Percentiles rank a stretch among this genome's conserved stretches.
phyloP scores from a whole-genome alignment of 2,797 vertebrate genomes.

The Tapera naevia region DNA sequence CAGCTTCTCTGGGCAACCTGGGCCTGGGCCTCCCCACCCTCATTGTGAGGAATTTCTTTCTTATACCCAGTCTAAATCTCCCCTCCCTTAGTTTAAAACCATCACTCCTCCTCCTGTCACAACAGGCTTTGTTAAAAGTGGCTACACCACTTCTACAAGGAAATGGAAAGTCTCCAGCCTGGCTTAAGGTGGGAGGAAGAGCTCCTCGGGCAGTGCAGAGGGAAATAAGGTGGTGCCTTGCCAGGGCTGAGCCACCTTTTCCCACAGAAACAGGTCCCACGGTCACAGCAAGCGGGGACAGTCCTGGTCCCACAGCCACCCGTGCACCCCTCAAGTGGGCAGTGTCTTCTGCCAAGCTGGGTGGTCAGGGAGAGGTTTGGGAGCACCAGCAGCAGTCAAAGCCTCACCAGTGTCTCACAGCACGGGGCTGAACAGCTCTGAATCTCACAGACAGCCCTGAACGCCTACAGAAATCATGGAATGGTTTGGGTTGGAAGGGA shows the following conservation, averaged over 20 bases:
- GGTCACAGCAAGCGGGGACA: neutral
- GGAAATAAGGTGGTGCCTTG: neutral
- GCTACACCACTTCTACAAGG: neutral
- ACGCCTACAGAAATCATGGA: neutral
- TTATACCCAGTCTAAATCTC: no score
- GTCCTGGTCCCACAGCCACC: neutral
- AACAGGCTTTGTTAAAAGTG: no score
- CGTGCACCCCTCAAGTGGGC: neutral
- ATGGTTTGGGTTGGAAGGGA: no score
- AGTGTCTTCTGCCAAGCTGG: neutral
- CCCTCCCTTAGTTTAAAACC: no score
- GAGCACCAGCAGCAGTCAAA: neutral
- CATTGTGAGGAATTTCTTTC: no score
- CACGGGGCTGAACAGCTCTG: neutral
- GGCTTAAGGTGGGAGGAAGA: neutral
- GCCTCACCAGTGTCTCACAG: accelerated
- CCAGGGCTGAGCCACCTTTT: neutral
- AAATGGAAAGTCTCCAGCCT: neutral
- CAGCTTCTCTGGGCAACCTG: no score
- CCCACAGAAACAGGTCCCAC: neutral
- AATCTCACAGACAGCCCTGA: neutral
- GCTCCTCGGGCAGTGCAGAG: neutral
- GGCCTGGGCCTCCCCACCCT: no score
- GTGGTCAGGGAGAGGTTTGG: accelerated
- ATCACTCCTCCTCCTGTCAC: no score